Conservation (phyloP, 2,113 vertebrate species). For the Oreochromis aureus region DNA sequence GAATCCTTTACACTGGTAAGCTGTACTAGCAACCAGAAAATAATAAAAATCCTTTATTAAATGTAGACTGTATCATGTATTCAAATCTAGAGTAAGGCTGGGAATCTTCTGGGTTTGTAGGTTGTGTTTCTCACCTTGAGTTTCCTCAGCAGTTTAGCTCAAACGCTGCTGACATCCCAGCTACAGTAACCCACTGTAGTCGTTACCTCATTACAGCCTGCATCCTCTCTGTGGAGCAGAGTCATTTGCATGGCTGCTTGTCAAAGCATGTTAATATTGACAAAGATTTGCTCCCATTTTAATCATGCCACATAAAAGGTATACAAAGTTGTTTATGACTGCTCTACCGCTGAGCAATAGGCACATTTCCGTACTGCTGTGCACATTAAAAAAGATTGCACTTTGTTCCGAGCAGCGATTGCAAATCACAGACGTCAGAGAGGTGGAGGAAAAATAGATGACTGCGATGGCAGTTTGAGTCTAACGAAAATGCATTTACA, state of each 20-base stretch:
- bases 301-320: slow-evolving; percentile 39
- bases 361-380: not conserved
- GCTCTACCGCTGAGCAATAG: slow-evolving; percentile 1
- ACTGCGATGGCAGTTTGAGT: slow-evolving; percentile 9
- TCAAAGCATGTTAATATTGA: slow-evolving; percentile 56
- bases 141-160: slow-evolving; percentile 26
- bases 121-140: slow-evolving; percentile 8
- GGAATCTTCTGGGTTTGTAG: not conserved
- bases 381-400: slow-evolving; percentile 46
- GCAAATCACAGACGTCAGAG: slow-evolving; percentile 45
- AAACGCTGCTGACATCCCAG: slow-evolving; percentile 1
- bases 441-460: slow-evolving; percentile 13
- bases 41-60: not conserved
- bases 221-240: slow-evolving; percentile 14
- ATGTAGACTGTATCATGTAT: not conserved
- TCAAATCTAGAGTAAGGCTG: slow-evolving; percentile 1
- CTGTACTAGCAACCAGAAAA: not conserved
- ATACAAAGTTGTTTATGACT: slow-evolving; percentile 49
- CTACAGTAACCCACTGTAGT: not conserved
- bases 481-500: slow-evolving; percentile 33
- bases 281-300: slow-evolving; percentile 51
- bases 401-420: slow-evolving; percentile 39
- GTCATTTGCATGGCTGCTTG: slow-evolving; percentile 35
- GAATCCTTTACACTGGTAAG: not conserved
- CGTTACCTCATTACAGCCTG: slow-evolving; percentile 35